These are phyloP conservation scores for Gambusia yucatana DNA, from an alignment of 2,797 vertebrate species.

Conservation along the genomic window DNA sequence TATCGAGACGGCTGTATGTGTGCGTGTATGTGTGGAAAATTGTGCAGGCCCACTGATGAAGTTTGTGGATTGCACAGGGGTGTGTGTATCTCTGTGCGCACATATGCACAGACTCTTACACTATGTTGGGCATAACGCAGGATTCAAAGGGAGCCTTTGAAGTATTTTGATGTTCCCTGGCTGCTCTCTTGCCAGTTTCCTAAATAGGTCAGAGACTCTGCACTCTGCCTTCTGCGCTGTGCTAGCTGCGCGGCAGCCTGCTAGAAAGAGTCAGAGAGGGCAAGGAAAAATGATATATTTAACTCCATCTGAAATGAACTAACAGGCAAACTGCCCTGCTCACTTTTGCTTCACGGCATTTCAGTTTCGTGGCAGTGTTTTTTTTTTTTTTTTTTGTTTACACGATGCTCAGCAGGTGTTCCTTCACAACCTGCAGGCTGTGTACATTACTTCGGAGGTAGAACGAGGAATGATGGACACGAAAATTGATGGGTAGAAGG, in stretches of 20 bases:
- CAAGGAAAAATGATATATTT: slow-evolving; percentile 57
- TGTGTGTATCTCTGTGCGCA: slow-evolving; percentile 14
- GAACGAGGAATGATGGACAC: slow-evolving; percentile 13
- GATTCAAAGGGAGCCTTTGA: slow-evolving; percentile 84
- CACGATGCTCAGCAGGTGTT: slow-evolving; percentile 18
- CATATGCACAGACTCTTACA: slow-evolving; percentile 40
- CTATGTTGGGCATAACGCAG: slow-evolving; percentile 78
- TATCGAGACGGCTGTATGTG: slow-evolving; percentile 59
- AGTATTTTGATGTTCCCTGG: slow-evolving; percentile 84
- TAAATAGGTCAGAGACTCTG: slow-evolving; percentile 85
- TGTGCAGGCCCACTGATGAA: slow-evolving; percentile 62
- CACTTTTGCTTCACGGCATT: slow-evolving; percentile 15
- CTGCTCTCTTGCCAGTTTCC: slow-evolving; percentile 84
- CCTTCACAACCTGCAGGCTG: slow-evolving; percentile 13
- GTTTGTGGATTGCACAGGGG: slow-evolving; percentile 53
- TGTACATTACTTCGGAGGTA: slow-evolving; percentile 13
- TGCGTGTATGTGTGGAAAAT: slow-evolving; percentile 21
- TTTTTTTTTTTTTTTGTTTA: slow-evolving; percentile 19
- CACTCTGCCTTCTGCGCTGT: slow-evolving; percentile 71
- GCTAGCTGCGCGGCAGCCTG: slow-evolving; percentile 65
- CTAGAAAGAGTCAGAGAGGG: slow-evolving; percentile 64
- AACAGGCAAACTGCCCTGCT: slow-evolving; percentile 11
- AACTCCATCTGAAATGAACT: slow-evolving; percentile 51
- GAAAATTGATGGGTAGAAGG: slow-evolving; percentile 29
- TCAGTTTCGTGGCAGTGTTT: not conserved